These are phyloP conservation scores for Vulpes ferrilata DNA, from an alignment of 2,113 vertebrate species.

Conservation along the genomic window DNA sequence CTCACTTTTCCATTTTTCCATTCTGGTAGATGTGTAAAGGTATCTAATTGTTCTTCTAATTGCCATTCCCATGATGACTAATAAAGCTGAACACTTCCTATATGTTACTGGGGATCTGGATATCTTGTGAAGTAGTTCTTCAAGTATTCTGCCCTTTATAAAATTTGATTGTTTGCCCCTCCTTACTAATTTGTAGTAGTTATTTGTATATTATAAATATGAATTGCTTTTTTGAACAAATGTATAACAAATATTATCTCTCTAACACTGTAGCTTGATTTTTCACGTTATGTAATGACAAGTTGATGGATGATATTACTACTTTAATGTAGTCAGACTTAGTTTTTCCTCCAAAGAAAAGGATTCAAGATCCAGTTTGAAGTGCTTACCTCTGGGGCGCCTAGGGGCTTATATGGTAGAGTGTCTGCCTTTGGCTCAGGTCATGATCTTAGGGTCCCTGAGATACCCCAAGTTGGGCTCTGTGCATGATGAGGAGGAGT, in stretches of 20 bases:
- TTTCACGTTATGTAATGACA: neutral
- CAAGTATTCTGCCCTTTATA: neutral
- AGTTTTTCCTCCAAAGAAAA: neutral
- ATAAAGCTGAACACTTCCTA: neutral
- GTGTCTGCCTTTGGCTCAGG: neutral
- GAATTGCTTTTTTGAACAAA: neutral
- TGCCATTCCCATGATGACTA: neutral
- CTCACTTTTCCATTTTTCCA: neutral
- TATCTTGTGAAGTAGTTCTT: neutral
- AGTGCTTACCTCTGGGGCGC: neutral
- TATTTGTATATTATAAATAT: neutral
- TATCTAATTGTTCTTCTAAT: neutral
- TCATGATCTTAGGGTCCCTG: neutral
- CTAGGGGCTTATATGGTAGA: neutral
- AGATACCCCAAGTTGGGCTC: neutral
- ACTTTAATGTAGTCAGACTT: neutral
- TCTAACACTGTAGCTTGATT: neutral
- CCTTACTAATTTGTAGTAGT: neutral
- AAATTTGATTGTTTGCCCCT: neutral
- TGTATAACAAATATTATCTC: neutral
- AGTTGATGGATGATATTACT: neutral
- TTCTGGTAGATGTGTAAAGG: neutral
- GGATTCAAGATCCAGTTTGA: neutral
- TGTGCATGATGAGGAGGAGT: neutral
- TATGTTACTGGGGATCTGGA: neutral